phyloP scores from a whole-genome alignment of 2,113 vertebrate genomes.

The Ondatra zibethicus region DNA sequence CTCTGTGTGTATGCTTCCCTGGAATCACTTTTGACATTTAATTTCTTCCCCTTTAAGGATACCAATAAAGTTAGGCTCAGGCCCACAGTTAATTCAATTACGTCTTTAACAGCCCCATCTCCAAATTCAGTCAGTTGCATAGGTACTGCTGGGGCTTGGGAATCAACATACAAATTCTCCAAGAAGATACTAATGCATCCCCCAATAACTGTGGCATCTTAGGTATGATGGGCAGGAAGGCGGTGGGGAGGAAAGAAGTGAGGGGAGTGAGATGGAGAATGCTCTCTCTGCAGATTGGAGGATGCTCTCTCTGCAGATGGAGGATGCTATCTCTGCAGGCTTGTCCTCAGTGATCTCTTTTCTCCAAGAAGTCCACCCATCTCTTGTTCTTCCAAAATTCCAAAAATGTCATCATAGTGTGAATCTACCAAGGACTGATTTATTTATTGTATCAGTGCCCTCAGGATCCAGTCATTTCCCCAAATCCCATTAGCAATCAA shows the following conservation, averaged over 20 bases:
- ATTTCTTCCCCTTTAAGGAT: not conserved
- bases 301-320: too few species aligned
- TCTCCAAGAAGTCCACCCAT: not conserved
- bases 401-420: not conserved
- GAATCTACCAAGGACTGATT: not conserved
- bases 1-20: not conserved
- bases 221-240: not conserved
- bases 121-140: not conserved
- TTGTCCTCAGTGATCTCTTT: not conserved
- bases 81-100: not conserved
- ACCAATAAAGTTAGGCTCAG: not conserved
- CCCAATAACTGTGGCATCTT: not conserved
- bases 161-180: not conserved
- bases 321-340: not conserved
- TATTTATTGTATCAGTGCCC: not conserved
- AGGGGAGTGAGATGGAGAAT: too few species aligned
- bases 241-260: too few species aligned
- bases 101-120: not conserved
- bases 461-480: not conserved
- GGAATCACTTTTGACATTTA: not conserved
- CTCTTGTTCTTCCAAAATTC: not conserved
- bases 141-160: not conserved
- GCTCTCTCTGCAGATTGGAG: fast-evolving
- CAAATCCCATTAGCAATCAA: not conserved
- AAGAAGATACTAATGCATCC: not conserved